A percentile compares a stretch with the other conserved stretches of the same genome.
phyloP scores from a whole-genome alignment of 2,113 vertebrate species.

The Thunnus maccoyii region DNA sequence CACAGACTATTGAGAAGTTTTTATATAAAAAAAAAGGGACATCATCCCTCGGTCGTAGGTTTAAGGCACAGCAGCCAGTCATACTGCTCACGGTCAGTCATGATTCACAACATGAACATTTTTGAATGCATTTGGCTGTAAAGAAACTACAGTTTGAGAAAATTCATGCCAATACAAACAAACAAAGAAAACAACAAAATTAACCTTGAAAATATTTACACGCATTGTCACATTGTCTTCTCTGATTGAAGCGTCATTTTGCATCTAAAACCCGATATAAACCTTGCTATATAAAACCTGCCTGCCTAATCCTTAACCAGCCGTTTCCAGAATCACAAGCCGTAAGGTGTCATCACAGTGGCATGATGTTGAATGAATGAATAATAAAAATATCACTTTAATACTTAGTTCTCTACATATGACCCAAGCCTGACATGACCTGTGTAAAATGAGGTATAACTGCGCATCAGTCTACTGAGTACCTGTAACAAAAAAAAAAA shows the following conservation, averaged over 20 bases:
- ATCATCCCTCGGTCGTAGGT: slow-evolving; percentile 74
- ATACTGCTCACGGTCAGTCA: slow-evolving; percentile 72
- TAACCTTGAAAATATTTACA: slow-evolving; percentile 68
- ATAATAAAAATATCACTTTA: slow-evolving; percentile 58
- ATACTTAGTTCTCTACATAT: slow-evolving; percentile 64
- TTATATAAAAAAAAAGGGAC: slow-evolving; percentile 72
- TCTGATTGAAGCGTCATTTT: slow-evolving; percentile 51
- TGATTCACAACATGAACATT: slow-evolving; percentile 67
- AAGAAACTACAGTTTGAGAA: slow-evolving; percentile 66
- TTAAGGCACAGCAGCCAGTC: slow-evolving; percentile 86
- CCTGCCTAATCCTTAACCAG: slow-evolving; percentile 30
- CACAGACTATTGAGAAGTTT: slow-evolving; percentile 85
- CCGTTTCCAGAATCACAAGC: slow-evolving; percentile 66
- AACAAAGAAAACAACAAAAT: slow-evolving; percentile 17
- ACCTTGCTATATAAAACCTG: slow-evolving; percentile 35
- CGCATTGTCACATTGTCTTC: slow-evolving; percentile 49
- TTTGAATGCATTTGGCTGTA: slow-evolving; percentile 76
- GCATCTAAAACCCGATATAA: slow-evolving; percentile 64
- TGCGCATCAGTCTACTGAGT: slow-evolving; percentile 52
- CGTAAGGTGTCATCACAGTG: slow-evolving; percentile 67
- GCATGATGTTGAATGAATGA: slow-evolving; percentile 34
- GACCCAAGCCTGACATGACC: slow-evolving; percentile 61
- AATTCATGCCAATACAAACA: slow-evolving; percentile 65
- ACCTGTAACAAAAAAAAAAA: slow-evolving; percentile 39
- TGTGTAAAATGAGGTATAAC: slow-evolving; percentile 77